These are phyloP conservation scores for Samia ricini DNA, from an alignment of 1,140 invertebrate genomes.

Conservation along the genomic window DNA sequence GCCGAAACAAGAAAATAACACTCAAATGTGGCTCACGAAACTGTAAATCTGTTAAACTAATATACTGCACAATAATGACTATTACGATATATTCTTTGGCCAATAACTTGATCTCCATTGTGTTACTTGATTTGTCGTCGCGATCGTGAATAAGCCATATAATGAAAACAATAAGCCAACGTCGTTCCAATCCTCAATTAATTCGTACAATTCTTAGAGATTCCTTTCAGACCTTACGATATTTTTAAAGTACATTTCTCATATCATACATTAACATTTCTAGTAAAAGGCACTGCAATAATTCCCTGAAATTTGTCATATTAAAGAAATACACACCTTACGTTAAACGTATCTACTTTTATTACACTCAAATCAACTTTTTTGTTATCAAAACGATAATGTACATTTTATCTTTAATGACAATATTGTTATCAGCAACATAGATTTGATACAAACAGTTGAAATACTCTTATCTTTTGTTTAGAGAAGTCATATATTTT, in stretches of 20 bases:
- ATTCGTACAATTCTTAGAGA: too few species aligned
- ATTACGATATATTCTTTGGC: too few species aligned
- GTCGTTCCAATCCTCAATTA: too few species aligned
- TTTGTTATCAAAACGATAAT: background rate
- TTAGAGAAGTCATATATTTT: background rate
- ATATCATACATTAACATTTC: background rate
- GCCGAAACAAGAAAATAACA: too few species aligned
- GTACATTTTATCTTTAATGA: background rate
- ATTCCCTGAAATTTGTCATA: background rate
- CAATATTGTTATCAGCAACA: conserved; percentile 1
- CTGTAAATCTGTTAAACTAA: too few species aligned
- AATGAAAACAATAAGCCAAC: too few species aligned
- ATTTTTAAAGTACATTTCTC: background rate
- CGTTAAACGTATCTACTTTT: background rate
- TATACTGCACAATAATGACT: too few species aligned
- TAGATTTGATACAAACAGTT: background rate
- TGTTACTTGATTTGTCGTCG: too few species aligned
- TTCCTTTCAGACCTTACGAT: too few species aligned
- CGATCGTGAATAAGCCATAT: too few species aligned
- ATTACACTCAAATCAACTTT: background rate
- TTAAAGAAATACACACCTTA: background rate
- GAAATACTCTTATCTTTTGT: background rate
- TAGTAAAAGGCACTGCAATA: background rate
- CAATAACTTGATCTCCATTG: too few species aligned
- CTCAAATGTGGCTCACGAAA: too few species aligned